phyloP scores from a whole-genome alignment of 2,888 invertebrate genomes.

The Phymatocera aterrima region DNA sequence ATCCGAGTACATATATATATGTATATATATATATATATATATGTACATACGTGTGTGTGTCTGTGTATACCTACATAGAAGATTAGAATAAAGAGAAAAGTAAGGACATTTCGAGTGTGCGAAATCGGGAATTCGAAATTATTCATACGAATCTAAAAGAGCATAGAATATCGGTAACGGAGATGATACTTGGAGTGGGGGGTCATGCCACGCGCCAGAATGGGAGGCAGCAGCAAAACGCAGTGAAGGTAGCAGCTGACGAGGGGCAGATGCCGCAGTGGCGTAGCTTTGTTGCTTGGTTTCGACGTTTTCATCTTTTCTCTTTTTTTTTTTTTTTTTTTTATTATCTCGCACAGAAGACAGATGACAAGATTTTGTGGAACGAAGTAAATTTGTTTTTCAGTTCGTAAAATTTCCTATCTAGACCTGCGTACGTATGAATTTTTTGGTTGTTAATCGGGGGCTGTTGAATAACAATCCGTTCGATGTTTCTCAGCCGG shows the following conservation, averaged over 20 bases:
- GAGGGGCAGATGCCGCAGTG: constrained; percentile 46
- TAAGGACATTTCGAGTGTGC: no score
- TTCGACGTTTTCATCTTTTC: constrained; percentile 6
- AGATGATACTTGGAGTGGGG: constrained; percentile 10
- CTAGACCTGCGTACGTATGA: no score
- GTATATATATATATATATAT: no score
- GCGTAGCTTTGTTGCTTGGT: constrained; percentile 32
- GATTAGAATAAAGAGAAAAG: no score
- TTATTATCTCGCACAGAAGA: not conserved
- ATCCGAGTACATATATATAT: no score
- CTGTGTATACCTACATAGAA: no score
- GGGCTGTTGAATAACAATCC: no score
- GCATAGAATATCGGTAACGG: not conserved
- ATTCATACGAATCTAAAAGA: not conserved
- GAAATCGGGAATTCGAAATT: not conserved
- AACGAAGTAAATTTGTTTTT: not conserved
- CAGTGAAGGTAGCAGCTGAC: constrained; percentile 41
- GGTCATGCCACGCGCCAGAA: constrained; percentile 46
- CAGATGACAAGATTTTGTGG: not conserved
- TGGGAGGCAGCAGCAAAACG: constrained; percentile 31
- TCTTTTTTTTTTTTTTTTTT: not conserved
- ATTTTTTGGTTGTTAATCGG: no score
- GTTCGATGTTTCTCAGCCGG: no score
- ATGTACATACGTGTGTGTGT: no score
- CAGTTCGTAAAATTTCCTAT: no score